Conservation (phyloP, 2,113 vertebrate genomes). For the Nesogale talazaci region DNA sequence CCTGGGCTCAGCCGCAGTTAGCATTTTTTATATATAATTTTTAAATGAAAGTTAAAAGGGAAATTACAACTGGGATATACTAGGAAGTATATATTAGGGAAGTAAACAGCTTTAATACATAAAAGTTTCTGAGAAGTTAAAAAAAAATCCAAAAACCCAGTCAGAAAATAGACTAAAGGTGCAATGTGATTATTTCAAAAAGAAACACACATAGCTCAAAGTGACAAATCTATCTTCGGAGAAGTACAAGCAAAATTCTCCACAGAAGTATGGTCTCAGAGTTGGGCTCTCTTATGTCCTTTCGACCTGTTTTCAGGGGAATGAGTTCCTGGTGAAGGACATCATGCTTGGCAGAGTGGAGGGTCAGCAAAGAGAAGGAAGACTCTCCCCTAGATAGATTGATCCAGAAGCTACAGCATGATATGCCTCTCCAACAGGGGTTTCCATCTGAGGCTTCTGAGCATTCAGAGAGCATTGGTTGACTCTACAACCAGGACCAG, state of each 20-base stretch:
- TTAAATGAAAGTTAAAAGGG: not conserved
- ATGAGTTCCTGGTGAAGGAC: no score
- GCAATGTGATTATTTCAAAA: not conserved
- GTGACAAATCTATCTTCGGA: no score
- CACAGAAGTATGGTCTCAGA: no score
- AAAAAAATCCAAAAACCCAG: not conserved
- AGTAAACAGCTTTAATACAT: not conserved
- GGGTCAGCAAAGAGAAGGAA: no score
- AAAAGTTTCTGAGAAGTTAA: not conserved
- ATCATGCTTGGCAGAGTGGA: no score
- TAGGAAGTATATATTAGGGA: not conserved
- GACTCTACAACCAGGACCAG: not conserved
- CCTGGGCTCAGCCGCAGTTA: no score
- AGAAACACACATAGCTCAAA: not conserved
- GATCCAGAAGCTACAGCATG: no score
- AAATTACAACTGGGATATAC: not conserved
- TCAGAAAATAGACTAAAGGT: not conserved
- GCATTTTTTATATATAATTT: no score
- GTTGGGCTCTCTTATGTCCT: no score
- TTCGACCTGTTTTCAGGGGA: no score
- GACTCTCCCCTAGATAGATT: no score
- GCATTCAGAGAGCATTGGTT: not conserved
- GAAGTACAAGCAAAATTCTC: no score
- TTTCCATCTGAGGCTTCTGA: not conserved
- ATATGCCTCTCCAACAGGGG: conserved; percentile 16